A percentile compares a stretch with the other conserved stretches of the same genome.
Conservation (phyloP, 2,797 vertebrate species). For the Siniperca obscura region DNA sequence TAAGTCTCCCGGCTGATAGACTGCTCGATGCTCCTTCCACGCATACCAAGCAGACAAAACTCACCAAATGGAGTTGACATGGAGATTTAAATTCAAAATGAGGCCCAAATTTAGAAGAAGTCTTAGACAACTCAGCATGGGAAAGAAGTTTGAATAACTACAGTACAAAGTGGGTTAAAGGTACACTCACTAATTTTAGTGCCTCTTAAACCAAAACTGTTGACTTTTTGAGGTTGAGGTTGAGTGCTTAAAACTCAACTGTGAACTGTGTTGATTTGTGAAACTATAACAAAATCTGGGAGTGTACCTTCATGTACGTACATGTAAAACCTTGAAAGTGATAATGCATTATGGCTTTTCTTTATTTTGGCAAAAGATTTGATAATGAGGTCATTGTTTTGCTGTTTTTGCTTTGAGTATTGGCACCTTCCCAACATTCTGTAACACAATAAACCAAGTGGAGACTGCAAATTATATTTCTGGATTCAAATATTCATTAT, state of each 20-base stretch:
- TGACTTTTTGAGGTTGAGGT: neutral
- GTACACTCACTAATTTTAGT: neutral
- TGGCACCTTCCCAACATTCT: neutral
- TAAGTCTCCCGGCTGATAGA: constrained; percentile 68
- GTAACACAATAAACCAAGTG: neutral
- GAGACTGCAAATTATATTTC: neutral
- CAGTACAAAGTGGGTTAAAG: constrained; percentile 44
- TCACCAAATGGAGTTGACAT: constrained; percentile 41
- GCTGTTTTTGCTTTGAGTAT: neutral
- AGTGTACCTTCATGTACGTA: neutral
- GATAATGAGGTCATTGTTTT: neutral
- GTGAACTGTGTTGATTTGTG: constrained; percentile 1
- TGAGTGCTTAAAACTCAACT: neutral
- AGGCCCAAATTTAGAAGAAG: constrained; percentile 50
- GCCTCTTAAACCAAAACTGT: neutral
- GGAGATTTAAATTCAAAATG: constrained; percentile 66
- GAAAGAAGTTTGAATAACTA: constrained; percentile 36
- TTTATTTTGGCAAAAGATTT: constrained; percentile 1
- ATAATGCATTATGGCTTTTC: neutral
- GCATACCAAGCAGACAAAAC: constrained; percentile 76
- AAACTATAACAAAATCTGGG: neutral
- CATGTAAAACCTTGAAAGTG: neutral
- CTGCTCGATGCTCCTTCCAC: constrained; percentile 44
- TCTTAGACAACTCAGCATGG: constrained; percentile 27
- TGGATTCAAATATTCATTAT: neutral